Evolutionary conservation across 92 coral and sea anemone genomes (phyloP).

Genomic region (Desmophyllum pertusum): DNA sequence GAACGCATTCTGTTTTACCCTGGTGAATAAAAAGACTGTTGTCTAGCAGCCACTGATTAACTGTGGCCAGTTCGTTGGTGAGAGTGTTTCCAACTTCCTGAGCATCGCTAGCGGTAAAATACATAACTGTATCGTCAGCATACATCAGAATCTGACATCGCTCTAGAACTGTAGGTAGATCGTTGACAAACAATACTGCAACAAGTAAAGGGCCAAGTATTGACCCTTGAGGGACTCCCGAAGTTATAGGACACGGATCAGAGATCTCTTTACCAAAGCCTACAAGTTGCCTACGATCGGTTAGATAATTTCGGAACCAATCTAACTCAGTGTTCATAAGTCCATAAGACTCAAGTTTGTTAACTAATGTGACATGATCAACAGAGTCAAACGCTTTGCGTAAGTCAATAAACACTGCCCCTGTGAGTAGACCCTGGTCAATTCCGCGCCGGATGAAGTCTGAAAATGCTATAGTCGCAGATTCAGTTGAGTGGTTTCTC

Average conservation of each 20-base stretch:
- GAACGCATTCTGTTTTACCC: conserved; percentile 42
- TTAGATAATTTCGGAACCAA: conserved; percentile 4
- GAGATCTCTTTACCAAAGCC: not conserved
- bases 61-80: conserved; percentile 17
- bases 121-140: conserved; percentile 4
- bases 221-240: not conserved
- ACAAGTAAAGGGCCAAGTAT: not conserved
- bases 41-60: conserved; percentile 32
- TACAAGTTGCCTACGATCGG: conserved; percentile 16
- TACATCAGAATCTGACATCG: not conserved
- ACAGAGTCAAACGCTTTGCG: too few species aligned
- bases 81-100: conserved; percentile 21
- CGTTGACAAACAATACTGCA: conserved; percentile 8
- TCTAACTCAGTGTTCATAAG: conserved; percentile 9
- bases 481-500: too few species aligned
- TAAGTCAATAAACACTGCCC: too few species aligned
- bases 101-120: conserved; percentile 31
- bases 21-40: conserved; percentile 41
- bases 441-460: too few species aligned
- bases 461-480: too few species aligned
- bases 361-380: too few species aligned
- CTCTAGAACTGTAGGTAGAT: not conserved
- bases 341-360: not conserved
- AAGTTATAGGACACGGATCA: conserved; percentile 1
- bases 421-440: too few species aligned